Evolutionary conservation across 2,797 vertebrate species (phyloP), one percentile per base, ranked within the genome.

Genomic region (Poecilia picta): DNA sequence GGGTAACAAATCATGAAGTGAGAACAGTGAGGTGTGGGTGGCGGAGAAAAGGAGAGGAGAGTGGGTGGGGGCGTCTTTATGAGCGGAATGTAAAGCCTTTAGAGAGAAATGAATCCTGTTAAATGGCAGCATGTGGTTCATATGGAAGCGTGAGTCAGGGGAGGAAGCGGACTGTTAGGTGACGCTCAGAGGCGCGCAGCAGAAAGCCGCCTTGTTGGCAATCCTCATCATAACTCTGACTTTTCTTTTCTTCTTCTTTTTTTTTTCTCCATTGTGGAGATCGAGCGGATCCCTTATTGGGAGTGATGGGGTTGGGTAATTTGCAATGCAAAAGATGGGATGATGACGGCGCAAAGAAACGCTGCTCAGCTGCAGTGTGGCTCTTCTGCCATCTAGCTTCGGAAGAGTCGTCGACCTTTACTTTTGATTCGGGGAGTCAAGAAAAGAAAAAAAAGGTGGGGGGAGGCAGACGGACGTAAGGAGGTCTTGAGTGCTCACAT

Each of bases 311-410:
- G 80, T 55, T 62, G 87, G 78, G 81, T 83, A 72, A 93, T 93
- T 91, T 93, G 91, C 92, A 93, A 93, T 93, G 91, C 88, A 94
- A 93, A 71, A 94, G 83, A 86, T 23, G 87, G 85, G 85, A 85
- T 78, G 92, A 88, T 94, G 88, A 92, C 87, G 92, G 89, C 81
- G 90, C 86, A 92, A 64, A 87, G 72, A 73, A 51, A 83, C 76
- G 76, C 73, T 45, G 85, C 82, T 79, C 84, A 76, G 87, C 89
- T 94, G 94, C 89, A 88, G 92, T 94, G 93, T 93, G 93, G 85
- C 93, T 95, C 95, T 95, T 95, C 95, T 92, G 95, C 95, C 95
- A 95, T 92, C 95, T 96, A 94, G 94, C 93, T 94, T 90, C 91
- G 84, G 91, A 91, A 91, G 88, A 95, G 86, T 86, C 88, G 47